Conservation (phyloP, 2,113 vertebrate species). For the Ictalurus furcatus region DNA sequence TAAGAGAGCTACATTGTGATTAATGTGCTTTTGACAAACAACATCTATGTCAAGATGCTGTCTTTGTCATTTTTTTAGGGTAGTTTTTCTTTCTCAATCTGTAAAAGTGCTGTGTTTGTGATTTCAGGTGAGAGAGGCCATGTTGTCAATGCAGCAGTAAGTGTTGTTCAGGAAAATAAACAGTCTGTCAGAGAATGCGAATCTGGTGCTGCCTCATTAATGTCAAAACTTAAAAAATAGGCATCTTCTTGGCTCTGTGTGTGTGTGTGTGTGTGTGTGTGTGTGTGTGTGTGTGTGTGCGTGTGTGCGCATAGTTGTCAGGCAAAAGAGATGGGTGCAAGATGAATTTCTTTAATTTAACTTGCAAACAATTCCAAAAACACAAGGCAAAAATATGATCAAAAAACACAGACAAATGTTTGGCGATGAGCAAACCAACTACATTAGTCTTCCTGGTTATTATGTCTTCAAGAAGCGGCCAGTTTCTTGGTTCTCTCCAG, state of each 20-base stretch:
- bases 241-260: neutral
- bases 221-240: constrained; percentile 26
- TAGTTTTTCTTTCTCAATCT: constrained; percentile 10
- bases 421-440: neutral
- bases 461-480: neutral
- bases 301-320: neutral
- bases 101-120: constrained; percentile 6
- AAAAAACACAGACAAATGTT: neutral
- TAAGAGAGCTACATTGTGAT: neutral
- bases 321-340: neutral
- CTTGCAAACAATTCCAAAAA: constrained; percentile 9
- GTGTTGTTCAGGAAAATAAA: constrained; percentile 31
- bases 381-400: neutral
- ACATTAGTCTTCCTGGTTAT: neutral
- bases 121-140: neutral
- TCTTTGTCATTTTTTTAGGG: neutral
- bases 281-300: neutral
- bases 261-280: constrained; percentile 1
- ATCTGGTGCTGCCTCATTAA: constrained; percentile 29
- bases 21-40: neutral
- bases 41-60: neutral
- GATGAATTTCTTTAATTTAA: neutral
- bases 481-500: neutral
- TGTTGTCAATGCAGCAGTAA: neutral
- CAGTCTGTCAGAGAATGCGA: constrained; percentile 10